These are phyloP conservation scores for Diabrotica balteata DNA, from an alignment of 2,888 invertebrate species.

Conservation along the genomic window DNA sequence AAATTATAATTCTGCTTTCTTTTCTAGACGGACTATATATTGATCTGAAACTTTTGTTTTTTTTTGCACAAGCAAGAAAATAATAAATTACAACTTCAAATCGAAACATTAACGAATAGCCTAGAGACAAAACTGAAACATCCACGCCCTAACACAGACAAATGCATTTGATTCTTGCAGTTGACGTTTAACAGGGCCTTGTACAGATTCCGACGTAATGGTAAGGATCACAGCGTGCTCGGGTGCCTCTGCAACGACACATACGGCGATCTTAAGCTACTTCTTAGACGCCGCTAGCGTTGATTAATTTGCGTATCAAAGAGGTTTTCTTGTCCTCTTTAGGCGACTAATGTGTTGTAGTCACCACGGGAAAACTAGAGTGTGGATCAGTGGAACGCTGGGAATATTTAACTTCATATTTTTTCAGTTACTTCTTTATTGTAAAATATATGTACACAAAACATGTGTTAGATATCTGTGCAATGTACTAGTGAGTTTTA, in stretches of 20 bases:
- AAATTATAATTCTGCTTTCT: too few species aligned
- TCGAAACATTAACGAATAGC: background rate
- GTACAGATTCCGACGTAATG: constrained; percentile 15
- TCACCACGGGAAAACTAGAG: too few species aligned
- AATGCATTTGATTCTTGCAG: background rate
- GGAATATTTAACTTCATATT: too few species aligned
- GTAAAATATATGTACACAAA: too few species aligned
- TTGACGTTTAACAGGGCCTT: constrained; percentile 12
- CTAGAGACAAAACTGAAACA: background rate
- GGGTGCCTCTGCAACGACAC: constrained; percentile 12
- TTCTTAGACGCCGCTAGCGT: constrained; percentile 20
- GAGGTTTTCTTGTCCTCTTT: constrained; percentile 1
- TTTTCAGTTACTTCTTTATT: too few species aligned
- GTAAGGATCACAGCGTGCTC: constrained; percentile 19
- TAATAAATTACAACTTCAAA: background rate
- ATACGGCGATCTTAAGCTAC: constrained; percentile 19
- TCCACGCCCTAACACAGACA: background rate
- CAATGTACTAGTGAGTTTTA: too few species aligned
- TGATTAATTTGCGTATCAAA: constrained; percentile 19
- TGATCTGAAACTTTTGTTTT: too few species aligned
- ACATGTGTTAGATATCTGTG: too few species aligned
- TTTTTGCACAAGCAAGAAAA: too few species aligned
- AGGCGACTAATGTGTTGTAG: background rate
- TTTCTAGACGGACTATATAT: too few species aligned
- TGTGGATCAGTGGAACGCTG: too few species aligned